phyloP scores from a whole-genome alignment of 2,113 vertebrate species.

The Platichthys flesus region DNA sequence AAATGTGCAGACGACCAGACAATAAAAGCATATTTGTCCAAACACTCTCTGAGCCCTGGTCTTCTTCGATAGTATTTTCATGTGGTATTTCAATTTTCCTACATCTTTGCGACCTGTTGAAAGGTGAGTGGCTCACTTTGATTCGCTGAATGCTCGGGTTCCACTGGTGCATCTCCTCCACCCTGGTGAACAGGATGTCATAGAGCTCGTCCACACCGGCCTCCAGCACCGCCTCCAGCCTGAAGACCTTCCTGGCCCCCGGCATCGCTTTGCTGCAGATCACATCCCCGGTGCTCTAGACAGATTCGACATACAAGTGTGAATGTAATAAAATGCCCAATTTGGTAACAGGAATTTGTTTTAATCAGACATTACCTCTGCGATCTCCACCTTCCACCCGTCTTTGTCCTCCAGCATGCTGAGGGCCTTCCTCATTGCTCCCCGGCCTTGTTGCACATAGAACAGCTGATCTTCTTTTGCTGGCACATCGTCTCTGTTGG shows the following conservation, averaged over 20 bases:
- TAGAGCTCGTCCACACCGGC: conserved; percentile 76
- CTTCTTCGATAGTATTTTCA: too few species aligned
- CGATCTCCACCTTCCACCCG: conserved; percentile 76
- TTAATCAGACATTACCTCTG: conserved; percentile 62
- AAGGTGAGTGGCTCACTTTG: conserved; percentile 68
- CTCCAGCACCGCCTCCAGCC: conserved; percentile 80
- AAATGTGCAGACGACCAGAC: background rate
- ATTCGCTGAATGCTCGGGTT: conserved; percentile 81
- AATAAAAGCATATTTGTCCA: too few species aligned
- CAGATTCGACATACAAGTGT: too few species aligned
- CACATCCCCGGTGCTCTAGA: conserved; percentile 72
- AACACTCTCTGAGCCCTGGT: too few species aligned
- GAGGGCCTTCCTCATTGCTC: conserved; percentile 77
- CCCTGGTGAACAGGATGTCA: conserved; percentile 76
- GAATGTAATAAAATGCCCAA: too few species aligned
- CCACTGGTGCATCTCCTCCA: conserved; percentile 86
- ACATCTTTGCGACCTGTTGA: background rate
- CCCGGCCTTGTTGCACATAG: conserved; percentile 75
- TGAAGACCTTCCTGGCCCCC: conserved; percentile 80
- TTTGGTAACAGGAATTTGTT: background rate
- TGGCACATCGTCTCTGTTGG: background rate
- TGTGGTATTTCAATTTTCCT: background rate
- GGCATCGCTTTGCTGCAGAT: conserved; percentile 80
- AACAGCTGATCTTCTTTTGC: conserved; percentile 56
- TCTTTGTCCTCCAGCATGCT: conserved; percentile 74